Evolutionary conservation across 2,113 vertebrate species (phyloP), one percentile per base, ranked within the genome.

Genomic region (Apistogramma diplotaenia): DNA sequence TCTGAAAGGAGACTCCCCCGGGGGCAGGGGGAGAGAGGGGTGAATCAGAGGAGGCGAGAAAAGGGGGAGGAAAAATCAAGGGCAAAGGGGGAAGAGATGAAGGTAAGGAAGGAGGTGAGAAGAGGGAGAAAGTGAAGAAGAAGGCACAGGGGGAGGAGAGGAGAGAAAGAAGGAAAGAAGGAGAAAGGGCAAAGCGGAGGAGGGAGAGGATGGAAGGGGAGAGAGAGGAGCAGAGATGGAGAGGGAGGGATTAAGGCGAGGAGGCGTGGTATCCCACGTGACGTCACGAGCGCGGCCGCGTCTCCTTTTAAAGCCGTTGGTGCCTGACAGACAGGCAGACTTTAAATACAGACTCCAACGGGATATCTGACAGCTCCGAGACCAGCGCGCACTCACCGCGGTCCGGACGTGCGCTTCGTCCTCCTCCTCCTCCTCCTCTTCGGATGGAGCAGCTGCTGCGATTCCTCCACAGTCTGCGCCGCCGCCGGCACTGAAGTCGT

Each of bases 251-350:
- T 43, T 37, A n/a, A n/a, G 21, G 15, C 23, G 1, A 13, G 37
- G 62, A 57, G 86, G 85, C 33, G 76, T 27, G 85, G 8, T 1
- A 1, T 2, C 1, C 6, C 0, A 3, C 3, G 81, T 87, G 81
- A 85, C 90, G 90, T 90, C 88, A 85, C 67, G 0, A 1, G 1
- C 3, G 33, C 87, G 4, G 78, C 78, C 27, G 60, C 61, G 27
- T 53, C 19, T 78, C 74, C 65, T 81, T 86, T 89, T 89, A 92
- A 93, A 93, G 84, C 84, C 76, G 60, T 60, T 2, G 74, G 55
- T 18, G 65, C 33, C 75, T 1, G 55, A 58, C 55, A 0, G 65
- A 82, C 77, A 2, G 57, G 65, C 74, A 4, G 56, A 83, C 82
- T 53, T 77, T 87, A 80, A 87, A 85, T 37, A 60, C 59, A 55